A percentile compares a stretch with the other conserved stretches of the same genome.
Conservation (phyloP, 2,797 vertebrate genomes). For the Halcyon leucocephala region DNA sequence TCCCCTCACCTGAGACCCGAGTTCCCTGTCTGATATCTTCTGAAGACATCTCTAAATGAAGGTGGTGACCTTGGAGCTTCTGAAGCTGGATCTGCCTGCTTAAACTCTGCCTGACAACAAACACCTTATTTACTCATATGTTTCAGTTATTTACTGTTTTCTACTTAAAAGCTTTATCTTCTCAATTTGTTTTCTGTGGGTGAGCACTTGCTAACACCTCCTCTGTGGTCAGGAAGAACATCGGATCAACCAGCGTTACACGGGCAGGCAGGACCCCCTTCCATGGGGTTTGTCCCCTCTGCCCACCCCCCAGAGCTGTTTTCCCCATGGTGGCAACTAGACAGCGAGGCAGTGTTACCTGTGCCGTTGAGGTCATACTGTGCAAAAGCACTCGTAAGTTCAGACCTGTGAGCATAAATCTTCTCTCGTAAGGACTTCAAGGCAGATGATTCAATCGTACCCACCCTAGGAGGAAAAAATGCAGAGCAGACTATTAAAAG, state of each 20-base stretch:
- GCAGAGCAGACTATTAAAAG: not conserved
- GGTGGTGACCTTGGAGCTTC: not conserved
- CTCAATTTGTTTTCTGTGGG: not conserved
- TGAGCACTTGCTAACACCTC: not conserved
- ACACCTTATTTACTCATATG: not conserved
- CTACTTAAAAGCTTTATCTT: not conserved
- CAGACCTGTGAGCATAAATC: conserved; percentile 87
- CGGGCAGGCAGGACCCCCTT: not conserved
- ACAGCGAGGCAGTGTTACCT: conserved; percentile 74
- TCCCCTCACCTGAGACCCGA: not conserved
- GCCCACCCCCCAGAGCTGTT: not conserved
- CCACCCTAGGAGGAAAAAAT: conserved; percentile 80
- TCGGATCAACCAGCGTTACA: not conserved
- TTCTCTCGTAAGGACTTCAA: conserved; percentile 89
- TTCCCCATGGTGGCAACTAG: not conserved
- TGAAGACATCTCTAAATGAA: not conserved
- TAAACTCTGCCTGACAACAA: not conserved
- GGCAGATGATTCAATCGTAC: conserved; percentile 88
- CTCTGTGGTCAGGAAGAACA: not conserved
- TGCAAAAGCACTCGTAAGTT: conserved; percentile 87
- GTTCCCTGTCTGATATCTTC: not conserved
- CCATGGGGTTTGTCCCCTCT: not conserved
- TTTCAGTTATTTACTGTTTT: not conserved
- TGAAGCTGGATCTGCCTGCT: not conserved
- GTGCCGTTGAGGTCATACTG: conserved; percentile 81